Base-by-base conservation (phyloP, 2,888 invertebrate species). In the Stegana nigrithorax region DNA sequence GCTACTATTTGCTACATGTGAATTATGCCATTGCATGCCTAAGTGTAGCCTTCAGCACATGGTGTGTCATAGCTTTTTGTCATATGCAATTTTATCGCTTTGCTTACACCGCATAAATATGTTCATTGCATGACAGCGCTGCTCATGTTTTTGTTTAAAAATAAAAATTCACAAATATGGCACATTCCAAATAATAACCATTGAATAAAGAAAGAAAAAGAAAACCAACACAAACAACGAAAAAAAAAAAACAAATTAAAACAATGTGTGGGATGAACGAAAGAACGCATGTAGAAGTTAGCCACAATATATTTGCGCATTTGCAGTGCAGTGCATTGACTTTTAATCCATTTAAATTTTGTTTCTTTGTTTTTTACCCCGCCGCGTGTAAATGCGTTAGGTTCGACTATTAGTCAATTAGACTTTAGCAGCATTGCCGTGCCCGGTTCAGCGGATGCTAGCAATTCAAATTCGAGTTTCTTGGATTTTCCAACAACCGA, bases 381-480 rank as follows among this genome's bases (percentile, higher is more conserved):
- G 12, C 2, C 26, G 8, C 14, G 14, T 32, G 59, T 29, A 51
- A 25, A 10, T 23, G 67, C 67, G n/a, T n/a, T n/a, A n/a, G n/a
- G n/a, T 63, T 67, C 73, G 23, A 67, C 73, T 19, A 73, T 82
- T 21, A 73, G 73, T 42, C 63, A 70, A 70, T 87, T 96, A 78
- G 96, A 97, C 87, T 97, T 96, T 86, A 93, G 96, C 83, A 89
- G 87, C 67, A 96, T 97, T 80, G 90, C 91, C 86, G 90, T 97
- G 58, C 96, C 95, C 65, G 87, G 88, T 3, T n/a, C n/a, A n/a
- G 56, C 73, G 4, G 73, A 73, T 45, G 29, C 65, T 19, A 56
- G 21, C 42, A 44, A 50, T 8, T 12, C 25, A 47, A 23, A 47
- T 47, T 23, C 47, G 23, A 55, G 19, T 19, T 55, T 55, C 21